phyloP scores from a whole-genome alignment of 2,797 vertebrate species.

The Chanos chanos region DNA sequence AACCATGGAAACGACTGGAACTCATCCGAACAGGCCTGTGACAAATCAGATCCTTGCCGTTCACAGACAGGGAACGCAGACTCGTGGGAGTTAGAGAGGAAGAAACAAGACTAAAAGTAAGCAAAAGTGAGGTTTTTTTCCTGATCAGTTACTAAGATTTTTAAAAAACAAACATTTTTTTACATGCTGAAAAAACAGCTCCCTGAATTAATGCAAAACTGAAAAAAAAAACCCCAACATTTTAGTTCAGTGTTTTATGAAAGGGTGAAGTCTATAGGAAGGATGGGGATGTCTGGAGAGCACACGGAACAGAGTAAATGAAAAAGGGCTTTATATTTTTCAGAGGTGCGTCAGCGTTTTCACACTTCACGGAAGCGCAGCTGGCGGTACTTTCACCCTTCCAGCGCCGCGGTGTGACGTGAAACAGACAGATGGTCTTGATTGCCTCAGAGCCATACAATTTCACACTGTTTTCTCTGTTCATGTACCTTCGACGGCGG shows the following conservation, averaged over 20 bases:
- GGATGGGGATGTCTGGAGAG: background rate
- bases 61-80: slow-evolving; percentile 46
- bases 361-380: background rate
- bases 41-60: slow-evolving; percentile 63
- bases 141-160: slow-evolving; percentile 10
- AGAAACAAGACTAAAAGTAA: slow-evolving; percentile 42
- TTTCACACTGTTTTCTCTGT: slow-evolving; percentile 4
- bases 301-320: background rate
- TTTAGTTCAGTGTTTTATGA: too few species aligned
- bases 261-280: too few species aligned
- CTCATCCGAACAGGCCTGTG: slow-evolving; percentile 56
- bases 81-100: slow-evolving; percentile 20
- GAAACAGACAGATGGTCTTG: background rate
- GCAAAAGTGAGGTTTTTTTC: slow-evolving; percentile 27
- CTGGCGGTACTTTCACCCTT: background rate
- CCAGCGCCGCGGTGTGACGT: background rate
- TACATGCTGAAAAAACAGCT: too few species aligned
- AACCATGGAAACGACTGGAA: slow-evolving; percentile 69
- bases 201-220: too few species aligned
- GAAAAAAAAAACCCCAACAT: too few species aligned
- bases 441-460: background rate
- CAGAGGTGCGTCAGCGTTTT: background rate
- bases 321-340: background rate
- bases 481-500: background rate
- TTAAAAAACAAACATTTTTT: too few species aligned